These are phyloP conservation scores for Drosophila sucinea DNA, from an alignment of 1,140 invertebrate genomes.

Conservation along the genomic window DNA sequence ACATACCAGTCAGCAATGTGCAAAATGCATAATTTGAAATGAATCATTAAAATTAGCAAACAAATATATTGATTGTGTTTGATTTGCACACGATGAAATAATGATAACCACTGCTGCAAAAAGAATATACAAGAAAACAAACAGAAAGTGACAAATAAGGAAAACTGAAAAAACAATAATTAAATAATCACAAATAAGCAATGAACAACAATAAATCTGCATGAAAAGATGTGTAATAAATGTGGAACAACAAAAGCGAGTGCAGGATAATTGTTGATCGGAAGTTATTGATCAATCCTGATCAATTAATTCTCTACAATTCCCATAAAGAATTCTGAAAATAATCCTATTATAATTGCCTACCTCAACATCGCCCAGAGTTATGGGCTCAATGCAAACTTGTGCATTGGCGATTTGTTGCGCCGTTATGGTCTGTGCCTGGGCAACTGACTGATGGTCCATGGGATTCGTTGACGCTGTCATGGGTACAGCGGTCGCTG, in stretches of 20 bases:
- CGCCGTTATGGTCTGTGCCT: constrained; percentile 76
- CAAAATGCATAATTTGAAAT: constrained; percentile 6
- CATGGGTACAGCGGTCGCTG: constrained; percentile 80
- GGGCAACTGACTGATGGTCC: constrained; percentile 66
- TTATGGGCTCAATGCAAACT: constrained; percentile 89
- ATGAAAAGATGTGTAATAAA: background rate
- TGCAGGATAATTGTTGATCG: constrained; percentile 31
- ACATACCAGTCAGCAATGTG: constrained; percentile 14
- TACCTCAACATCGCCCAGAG: constrained; percentile 87
- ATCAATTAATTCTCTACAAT: constrained; percentile 6
- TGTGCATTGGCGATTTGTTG: constrained; percentile 86
- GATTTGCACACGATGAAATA: constrained; percentile 35
- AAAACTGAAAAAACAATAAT: constrained; percentile 12
- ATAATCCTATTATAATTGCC: background rate
- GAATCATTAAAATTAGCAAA: constrained; percentile 14
- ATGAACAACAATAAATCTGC: background rate
- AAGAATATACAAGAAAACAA: constrained; percentile 21
- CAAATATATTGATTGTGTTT: constrained; percentile 16
- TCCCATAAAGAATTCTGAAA: constrained; percentile 83
- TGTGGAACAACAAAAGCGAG: constrained; percentile 42
- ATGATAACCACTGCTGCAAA: constrained; percentile 24
- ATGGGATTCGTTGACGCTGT: constrained; percentile 75
- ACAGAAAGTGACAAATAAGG: constrained; percentile 29
- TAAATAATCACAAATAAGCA: constrained; percentile 29
- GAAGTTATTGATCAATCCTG: no score